Evolutionary conservation across 37 sponge, comb jelly and placozoan species (phyloP), one percentile per base, ranked within the genome.

Genomic region (Chondrilla cf. caribensis): DNA sequence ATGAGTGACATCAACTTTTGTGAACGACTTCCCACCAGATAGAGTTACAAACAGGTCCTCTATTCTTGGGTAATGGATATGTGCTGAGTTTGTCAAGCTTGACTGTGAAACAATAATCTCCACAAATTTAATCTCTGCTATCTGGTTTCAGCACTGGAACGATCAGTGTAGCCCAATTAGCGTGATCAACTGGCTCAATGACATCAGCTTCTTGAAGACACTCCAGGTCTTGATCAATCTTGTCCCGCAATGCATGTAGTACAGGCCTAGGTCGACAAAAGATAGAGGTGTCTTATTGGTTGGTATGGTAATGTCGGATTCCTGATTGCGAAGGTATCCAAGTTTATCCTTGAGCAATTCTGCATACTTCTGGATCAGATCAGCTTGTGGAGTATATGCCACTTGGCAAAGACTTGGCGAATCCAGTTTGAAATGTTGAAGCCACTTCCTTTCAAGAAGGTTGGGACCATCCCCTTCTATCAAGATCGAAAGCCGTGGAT

Each of bases 91-190:
- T 59, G 5, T 59, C 3, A 33, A 31, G 22, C 4, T 26, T 68
- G 38, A 86, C 38, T 17, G 87, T 86, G 15, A 38, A 25, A 28
- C 68, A 70, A 38, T 86, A 81, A 59, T 86, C 87, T 7, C 87
- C 87, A 70, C 87, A 86, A 43, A 86, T 80, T 21, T 82, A 43
- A 32, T 82, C 72, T 33, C 58, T 82, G 62, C 80, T 19, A 65
- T 82, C 82, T 8, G 58, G n/a, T 64, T 82, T 82, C 65, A 33
- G 19, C 79, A 87, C 82, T 60, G 83, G 79, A 24, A 87, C 87
- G 19, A 82, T 67, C 17, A 83, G 87, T n/a, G 82, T 60, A 2
- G 83, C 87, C 85, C 86, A 89, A 24, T 78, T 81, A 4, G 85
- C 32, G 19, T 57, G 32, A 25, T 81, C 65, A 18, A 89, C 86